phyloP scores from a whole-genome alignment of 2,113 vertebrate genomes.

The Oryzias curvinotus region DNA sequence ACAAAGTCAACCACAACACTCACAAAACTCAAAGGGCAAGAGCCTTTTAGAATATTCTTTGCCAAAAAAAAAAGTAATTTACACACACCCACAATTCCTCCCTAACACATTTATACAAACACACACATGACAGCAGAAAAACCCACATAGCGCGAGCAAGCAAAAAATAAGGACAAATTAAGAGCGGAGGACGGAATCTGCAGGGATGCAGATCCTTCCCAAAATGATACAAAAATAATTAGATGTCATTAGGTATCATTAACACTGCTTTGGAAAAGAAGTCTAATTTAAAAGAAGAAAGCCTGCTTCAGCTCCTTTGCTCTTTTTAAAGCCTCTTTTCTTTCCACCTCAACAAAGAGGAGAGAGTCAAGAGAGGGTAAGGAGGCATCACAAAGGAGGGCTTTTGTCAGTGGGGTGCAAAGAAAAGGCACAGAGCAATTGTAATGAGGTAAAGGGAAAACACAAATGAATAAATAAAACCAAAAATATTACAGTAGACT shows the following conservation, averaged over 20 bases:
- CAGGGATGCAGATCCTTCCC: conserved; percentile 9
- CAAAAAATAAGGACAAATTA: conserved; percentile 1
- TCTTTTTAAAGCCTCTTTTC: conserved; percentile 1
- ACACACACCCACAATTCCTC: conserved; percentile 7
- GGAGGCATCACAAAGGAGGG: conserved; percentile 6
- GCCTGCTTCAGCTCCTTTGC: background rate
- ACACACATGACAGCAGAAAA: conserved; percentile 7
- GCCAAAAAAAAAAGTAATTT: conserved; percentile 40
- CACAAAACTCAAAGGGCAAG: conserved; percentile 31
- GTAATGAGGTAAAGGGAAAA: conserved; percentile 10
- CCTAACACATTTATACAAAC: conserved; percentile 22
- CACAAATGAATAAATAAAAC: conserved; percentile 21
- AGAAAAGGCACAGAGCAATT: conserved; percentile 10
- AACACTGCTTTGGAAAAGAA: too few species aligned
- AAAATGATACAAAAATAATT: background rate
- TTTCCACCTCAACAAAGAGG: background rate
- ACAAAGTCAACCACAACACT: conserved; percentile 21
- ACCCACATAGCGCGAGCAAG: conserved; percentile 25
- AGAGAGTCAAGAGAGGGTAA: conserved; percentile 16
- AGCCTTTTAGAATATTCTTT: conserved; percentile 44
- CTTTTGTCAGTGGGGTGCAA: conserved; percentile 4
- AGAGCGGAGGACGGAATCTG: conserved; percentile 10
- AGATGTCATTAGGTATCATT: background rate
- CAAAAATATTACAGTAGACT: conserved; percentile 15
- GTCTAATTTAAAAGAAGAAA: background rate